Evolutionary conservation across 1,140 invertebrate species (phyloP), one percentile per base, ranked within the genome.

Genomic region (Teleopsis dalmanni): DNA sequence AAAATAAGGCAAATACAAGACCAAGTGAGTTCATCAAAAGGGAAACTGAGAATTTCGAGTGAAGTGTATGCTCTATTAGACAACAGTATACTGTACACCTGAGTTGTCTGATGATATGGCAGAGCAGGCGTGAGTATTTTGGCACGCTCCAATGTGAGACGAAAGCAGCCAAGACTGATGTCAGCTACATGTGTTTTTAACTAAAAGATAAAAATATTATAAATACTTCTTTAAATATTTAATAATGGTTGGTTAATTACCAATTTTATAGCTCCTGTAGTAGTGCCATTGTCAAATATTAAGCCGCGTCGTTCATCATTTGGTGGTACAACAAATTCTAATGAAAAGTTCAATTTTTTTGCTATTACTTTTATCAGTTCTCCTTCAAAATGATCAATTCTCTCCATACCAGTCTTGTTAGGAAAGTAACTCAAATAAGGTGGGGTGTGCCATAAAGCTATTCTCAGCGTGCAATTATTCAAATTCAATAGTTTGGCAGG

Each of bases 401-500:
- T 21, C 1, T 16, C 1, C 2, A 2, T 11, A 4, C 21, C 37
- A n/a, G n/a, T 3, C 8, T 26, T 9, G 13, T 10, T 10, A 27
- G 11, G 22, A 4, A 16, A 16, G 0, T 66, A 35, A 11, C 31
- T 34, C 5, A 63, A 10, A 19, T 57, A 67, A 3, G 65, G 65
- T 2, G 64, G 57, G 7, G 54, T 27, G 21, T 65, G 21, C 52
- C 52, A 57, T 10, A 62, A 26, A 13, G 53, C 59, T 0, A 52
- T 59, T 10, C 49, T 54, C 34, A 67, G 8, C 0, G 53, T 46
- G 10, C 65, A 67, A 0, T 58, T 57, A 23, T 51, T 55, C 5
- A 67, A 59, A 29, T 65, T 65, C 4, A 21, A 6, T 23, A 67
- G 37, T 22, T 67, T 67, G 3, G 55, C 50, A 0, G 65, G 65